phyloP scores from a whole-genome alignment of 2,888 invertebrate species.

The Parasteatoda lunata region DNA sequence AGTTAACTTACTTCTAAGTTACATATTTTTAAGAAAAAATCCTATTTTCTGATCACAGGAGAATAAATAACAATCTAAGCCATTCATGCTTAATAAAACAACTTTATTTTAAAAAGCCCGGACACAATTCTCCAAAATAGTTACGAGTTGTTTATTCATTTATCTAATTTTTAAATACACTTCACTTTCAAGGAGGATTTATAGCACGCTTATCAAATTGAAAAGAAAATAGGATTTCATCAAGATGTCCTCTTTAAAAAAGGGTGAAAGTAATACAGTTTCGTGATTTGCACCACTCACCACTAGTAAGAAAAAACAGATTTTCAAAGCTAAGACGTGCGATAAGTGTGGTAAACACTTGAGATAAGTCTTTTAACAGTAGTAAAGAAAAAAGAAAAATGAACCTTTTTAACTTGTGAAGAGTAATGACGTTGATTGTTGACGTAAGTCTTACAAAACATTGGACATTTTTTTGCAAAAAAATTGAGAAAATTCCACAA shows the following conservation, averaged over 20 bases:
- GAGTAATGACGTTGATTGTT: conserved; percentile 57
- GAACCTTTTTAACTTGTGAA: conserved; percentile 18
- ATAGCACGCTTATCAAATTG: background rate
- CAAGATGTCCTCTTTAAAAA: conserved; percentile 43
- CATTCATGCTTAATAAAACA: too few relatives aligned
- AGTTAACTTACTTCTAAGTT: too few relatives aligned
- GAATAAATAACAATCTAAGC: too few relatives aligned
- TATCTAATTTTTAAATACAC: too few relatives aligned
- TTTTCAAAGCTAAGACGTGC: conserved; percentile 27
- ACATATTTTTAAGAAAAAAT: too few relatives aligned
- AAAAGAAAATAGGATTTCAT: conserved; percentile 8
- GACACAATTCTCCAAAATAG: too few relatives aligned
- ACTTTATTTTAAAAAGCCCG: too few relatives aligned
- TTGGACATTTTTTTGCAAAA: background rate
- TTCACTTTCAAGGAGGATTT: background rate
- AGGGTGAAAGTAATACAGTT: conserved; percentile 25
- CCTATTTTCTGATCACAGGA: too few relatives aligned
- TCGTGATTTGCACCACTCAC: conserved; percentile 6
- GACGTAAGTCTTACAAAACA: conserved; percentile 37
- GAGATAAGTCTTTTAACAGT: conserved; percentile 45
- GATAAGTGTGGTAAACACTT: conserved; percentile 65
- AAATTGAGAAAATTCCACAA: background rate
- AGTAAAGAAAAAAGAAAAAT: conserved; percentile 37
- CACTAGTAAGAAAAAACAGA: background rate
- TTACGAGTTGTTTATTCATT: too few relatives aligned